These are phyloP conservation scores for Siderastrea siderea DNA, from an alignment of 92 coral and sea anemone species.

Conservation along the genomic window DNA sequence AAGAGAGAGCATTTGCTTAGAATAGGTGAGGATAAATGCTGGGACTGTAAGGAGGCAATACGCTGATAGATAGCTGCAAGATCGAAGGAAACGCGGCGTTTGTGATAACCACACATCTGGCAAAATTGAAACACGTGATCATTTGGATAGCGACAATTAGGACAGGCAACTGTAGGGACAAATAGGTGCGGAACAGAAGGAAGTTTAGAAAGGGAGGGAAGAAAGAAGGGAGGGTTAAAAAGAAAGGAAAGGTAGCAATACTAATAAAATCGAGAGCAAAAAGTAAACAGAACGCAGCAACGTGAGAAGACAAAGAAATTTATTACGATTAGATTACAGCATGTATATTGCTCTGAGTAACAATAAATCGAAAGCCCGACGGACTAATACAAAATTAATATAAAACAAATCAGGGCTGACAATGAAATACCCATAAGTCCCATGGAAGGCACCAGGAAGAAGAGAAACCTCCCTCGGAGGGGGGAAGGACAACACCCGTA, in stretches of 20 bases:
- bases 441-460: conserved; percentile 33
- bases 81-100: neutral
- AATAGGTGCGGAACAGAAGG: conserved; percentile 50
- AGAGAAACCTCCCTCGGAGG: conserved; percentile 25
- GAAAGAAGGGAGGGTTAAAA: neutral
- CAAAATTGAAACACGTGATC: conserved; percentile 42
- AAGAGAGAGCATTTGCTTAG: conserved; percentile 26
- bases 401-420: neutral
- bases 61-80: conserved; percentile 38
- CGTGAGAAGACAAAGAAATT: no score
- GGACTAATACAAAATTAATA: neutral
- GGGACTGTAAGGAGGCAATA: conserved; percentile 15
- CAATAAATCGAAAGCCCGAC: no score
- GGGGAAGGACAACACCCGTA: conserved; percentile 28
- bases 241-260: neutral
- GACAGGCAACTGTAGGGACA: conserved; percentile 52
- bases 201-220: conserved; percentile 17
- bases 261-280: neutral
- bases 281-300: no score
- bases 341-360: no score
- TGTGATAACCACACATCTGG: conserved; percentile 42
- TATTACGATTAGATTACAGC: no score
- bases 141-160: conserved; percentile 46
- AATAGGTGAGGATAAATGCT: conserved; percentile 33
- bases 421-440: conserved; percentile 37